Evolutionary conservation across 2,113 vertebrate genomes (phyloP).

Genomic region (Daboia siamensis): DNA sequence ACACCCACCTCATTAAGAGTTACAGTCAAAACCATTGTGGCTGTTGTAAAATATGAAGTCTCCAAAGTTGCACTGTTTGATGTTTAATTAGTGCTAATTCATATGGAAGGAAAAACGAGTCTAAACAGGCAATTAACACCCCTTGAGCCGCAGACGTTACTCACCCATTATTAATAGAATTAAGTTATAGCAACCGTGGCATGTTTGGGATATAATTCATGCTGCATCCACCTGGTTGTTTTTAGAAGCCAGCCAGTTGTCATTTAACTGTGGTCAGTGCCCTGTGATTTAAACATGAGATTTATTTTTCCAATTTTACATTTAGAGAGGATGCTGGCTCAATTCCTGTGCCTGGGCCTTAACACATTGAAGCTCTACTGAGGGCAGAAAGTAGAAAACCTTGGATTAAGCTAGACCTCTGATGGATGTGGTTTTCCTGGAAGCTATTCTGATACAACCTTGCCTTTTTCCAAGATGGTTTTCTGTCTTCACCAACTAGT

Average conservation of each 20-base stretch:
- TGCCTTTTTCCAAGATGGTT: not conserved
- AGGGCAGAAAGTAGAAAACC: not conserved
- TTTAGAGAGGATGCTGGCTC: not conserved
- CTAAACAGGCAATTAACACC: slow-evolving; percentile 42
- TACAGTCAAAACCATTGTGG: not conserved
- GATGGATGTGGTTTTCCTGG: not conserved
- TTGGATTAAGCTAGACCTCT: not conserved
- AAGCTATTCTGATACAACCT: not conserved
- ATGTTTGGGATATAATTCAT: not conserved
- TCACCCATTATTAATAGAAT: slow-evolving; percentile 22
- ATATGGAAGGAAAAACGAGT: not conserved
- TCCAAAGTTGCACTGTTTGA: slow-evolving; percentile 24
- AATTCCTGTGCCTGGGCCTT: not conserved
- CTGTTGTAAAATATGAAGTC: not conserved
- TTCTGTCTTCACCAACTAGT: not conserved
- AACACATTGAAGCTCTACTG: not conserved
- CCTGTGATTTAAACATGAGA: not conserved
- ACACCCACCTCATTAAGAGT: not conserved
- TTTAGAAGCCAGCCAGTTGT: fast-evolving
- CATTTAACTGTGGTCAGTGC: not conserved
- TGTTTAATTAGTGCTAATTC: slow-evolving; percentile 9
- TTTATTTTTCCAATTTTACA: not conserved
- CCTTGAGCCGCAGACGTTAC: slow-evolving; percentile 34
- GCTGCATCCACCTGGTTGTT: not conserved
- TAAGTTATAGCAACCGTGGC: not conserved